These are phyloP conservation scores for Hirundo rustica DNA, from an alignment of 2,797 vertebrate genomes.

Conservation along the genomic window DNA sequence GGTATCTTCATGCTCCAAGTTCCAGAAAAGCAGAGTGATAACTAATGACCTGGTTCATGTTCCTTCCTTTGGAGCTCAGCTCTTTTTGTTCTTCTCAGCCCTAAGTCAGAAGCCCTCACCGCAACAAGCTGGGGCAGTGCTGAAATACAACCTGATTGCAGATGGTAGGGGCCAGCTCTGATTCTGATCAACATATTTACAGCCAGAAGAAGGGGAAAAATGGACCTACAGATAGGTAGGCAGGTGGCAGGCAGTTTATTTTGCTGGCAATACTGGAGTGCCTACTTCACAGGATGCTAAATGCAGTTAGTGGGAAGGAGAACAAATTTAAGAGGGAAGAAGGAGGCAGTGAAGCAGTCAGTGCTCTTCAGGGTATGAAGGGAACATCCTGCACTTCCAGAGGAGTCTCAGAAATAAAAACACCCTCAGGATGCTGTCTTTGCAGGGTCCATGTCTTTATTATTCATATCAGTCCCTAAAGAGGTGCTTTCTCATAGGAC, in stretches of 20 bases:
- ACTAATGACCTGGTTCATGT: background rate
- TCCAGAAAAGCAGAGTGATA: background rate
- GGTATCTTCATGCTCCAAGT: background rate
- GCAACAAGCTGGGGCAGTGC: background rate
- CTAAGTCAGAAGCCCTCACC: background rate
- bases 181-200: slow-evolving; percentile 26
- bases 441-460: background rate
- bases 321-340: slow-evolving; percentile 56
- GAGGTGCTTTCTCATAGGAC: background rate
- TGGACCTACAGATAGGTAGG: slow-evolving; percentile 40
- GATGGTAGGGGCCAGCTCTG: slow-evolving; percentile 21
- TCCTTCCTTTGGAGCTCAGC: background rate
- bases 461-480: background rate
- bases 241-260: slow-evolving; percentile 63
- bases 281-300: slow-evolving; percentile 53
- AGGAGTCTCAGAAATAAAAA: background rate
- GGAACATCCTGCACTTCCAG: background rate
- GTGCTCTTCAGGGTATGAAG: slow-evolving; percentile 9
- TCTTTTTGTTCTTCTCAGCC: background rate
- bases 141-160: slow-evolving; percentile 47
- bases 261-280: slow-evolving; percentile 26
- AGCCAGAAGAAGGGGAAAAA: background rate
- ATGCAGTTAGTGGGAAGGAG: slow-evolving; percentile 32
- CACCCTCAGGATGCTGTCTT: background rate
- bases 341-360: slow-evolving; percentile 2